Percentiles rank a stretch among this genome's conserved stretches.
phyloP scores from a whole-genome alignment of 2,888 invertebrate genomes.

The Yponomeuta evonymella region DNA sequence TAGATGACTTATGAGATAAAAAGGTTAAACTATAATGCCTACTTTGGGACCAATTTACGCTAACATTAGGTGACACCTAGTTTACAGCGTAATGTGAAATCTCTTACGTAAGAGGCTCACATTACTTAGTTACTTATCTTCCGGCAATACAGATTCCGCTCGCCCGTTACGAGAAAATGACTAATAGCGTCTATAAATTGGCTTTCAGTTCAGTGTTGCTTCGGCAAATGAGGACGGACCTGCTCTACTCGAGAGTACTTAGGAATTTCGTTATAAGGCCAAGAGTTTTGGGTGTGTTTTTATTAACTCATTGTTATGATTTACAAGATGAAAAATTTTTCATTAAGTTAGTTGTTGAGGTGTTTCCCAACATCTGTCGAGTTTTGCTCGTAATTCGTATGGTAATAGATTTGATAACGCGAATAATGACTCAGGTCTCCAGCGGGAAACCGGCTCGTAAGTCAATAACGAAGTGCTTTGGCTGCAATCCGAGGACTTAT shows the following conservation, averaged over 20 bases:
- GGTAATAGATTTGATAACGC: neutral
- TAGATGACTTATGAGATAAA: neutral
- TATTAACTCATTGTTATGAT: conserved; percentile 12
- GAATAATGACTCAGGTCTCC: neutral
- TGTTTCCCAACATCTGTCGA: neutral
- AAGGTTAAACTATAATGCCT: neutral
- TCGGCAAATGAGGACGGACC: conserved; percentile 44
- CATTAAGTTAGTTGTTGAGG: neutral
- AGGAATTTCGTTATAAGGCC: neutral
- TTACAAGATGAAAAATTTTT: neutral
- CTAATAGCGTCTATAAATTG: conserved; percentile 65
- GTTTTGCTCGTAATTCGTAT: neutral
- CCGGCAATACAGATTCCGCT: conserved; percentile 23
- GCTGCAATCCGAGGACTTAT: neutral
- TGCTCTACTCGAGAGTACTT: conserved; percentile 17
- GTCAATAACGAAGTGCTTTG: neutral
- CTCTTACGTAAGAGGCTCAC: conserved; percentile 10
- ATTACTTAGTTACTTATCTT: conserved; percentile 21
- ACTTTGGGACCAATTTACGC: neutral
- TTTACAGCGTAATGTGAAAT: neutral
- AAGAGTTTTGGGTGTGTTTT: neutral
- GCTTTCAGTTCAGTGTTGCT: conserved; percentile 31
- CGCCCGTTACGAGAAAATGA: conserved; percentile 53
- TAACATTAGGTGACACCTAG: neutral
- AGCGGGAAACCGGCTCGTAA: neutral